Base-by-base conservation (phyloP, 2,113 vertebrate species). In the Cardinalis cardinalis region DNA sequence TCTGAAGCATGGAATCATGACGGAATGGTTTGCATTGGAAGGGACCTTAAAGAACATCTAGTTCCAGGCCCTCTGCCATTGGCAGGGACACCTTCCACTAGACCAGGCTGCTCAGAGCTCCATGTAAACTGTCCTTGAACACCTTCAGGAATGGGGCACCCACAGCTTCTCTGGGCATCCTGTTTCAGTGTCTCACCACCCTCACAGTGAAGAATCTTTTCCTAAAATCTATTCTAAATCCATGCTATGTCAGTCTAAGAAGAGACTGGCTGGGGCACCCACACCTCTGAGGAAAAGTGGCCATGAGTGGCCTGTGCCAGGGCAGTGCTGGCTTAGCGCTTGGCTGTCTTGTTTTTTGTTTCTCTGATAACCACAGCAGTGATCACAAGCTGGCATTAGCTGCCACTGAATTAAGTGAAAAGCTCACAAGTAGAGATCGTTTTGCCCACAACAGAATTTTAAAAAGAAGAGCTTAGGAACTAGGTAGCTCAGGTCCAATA, bases 211-310 rank as follows among this genome's bases (percentile, higher is more conserved):
- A 66, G 44, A 73, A 29, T 59, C 28, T 59, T 28, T 44, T 46
- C 38, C 16, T 46, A 18, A n/a, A 3, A n/a, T 18, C 38, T 46
- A 1, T 31, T 40, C 53, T 60, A 53, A 40, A 46, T 40, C n/a
- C 40, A 4, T 0, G 0, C 28, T n/a, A 29, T 52, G 24, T 34
- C 38, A 40, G 24, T 66, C 40, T 46, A 34, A 44, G 24, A n/a
- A 41, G 70, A 41, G 31, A 5, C 26, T 18, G 4, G 36, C 60
- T 28, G 18, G 36, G 21, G 4, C 52, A 69, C 0, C 0, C 34
- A 49, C 32, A n/a, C 6, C 9, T 24, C 25, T 5, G 1, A n/a
- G 38, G 60, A 43, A 2, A 56, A 32, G 55, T 32, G 60, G 44
- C 55, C 28, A 2, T 23, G 46, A 32, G 20, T 65, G 60, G 31